A percentile compares a stretch with the other conserved stretches of the same genome.
Conservation (phyloP, 2,113 vertebrate species). For the Percina caprodes region DNA sequence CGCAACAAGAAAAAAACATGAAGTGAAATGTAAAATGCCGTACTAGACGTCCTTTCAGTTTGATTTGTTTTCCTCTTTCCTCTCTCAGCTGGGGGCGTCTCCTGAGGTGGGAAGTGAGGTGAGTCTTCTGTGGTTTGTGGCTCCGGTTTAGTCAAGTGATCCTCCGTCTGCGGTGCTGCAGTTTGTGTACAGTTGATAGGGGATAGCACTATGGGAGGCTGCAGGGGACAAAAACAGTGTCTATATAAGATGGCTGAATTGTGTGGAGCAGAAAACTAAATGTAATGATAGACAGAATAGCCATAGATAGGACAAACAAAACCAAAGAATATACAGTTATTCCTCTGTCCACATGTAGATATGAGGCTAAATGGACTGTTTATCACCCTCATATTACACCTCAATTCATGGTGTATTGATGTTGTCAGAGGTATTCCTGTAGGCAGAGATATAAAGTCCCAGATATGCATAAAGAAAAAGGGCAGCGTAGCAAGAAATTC, state of each 20-base stretch:
- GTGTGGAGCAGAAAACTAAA: conserved; percentile 6
- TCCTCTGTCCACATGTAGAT: conserved; percentile 41
- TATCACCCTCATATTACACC: background rate
- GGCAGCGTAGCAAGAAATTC: conserved; percentile 9
- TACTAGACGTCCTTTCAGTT: conserved; percentile 70
- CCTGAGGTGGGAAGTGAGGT: conserved; percentile 42
- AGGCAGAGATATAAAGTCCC: conserved; percentile 4
- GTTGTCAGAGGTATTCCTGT: conserved; percentile 64
- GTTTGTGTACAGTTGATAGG: conserved; percentile 83
- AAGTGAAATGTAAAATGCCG: conserved; percentile 42
- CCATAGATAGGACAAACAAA: conserved; percentile 20
- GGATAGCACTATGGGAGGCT: conserved; percentile 87
- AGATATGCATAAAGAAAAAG: conserved; percentile 26
- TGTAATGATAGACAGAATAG: conserved; percentile 15
- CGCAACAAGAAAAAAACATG: conserved; percentile 37
- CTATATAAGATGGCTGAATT: conserved; percentile 23
- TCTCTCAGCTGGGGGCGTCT: conserved; percentile 42
- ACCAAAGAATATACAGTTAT: conserved; percentile 43
- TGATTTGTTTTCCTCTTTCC: conserved; percentile 65
- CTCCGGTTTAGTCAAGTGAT: conserved; percentile 64
- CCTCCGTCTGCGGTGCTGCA: conserved; percentile 54
- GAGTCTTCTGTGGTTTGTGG: conserved; percentile 61
- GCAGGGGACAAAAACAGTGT: conserved; percentile 67
- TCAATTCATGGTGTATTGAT: background rate
- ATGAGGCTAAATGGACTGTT: background rate